A percentile compares a stretch with the other conserved stretches of the same genome.
These are phyloP conservation scores for Drosophila buzzatii DNA, from an alignment of 2,888 invertebrate genomes.

Conservation along the genomic window DNA sequence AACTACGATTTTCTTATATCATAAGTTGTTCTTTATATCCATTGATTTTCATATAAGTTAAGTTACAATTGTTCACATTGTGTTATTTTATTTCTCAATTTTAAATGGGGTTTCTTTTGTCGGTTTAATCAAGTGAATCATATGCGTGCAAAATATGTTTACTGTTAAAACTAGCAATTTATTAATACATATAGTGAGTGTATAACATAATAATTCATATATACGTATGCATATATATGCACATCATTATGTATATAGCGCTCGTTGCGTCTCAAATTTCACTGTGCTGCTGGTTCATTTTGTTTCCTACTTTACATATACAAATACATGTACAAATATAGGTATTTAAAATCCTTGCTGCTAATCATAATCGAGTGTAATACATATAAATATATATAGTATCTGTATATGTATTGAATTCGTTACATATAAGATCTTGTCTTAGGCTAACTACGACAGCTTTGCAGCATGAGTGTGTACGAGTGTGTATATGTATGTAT, in stretches of 20 bases:
- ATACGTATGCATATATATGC: constrained; percentile 26
- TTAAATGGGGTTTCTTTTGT: constrained; percentile 22
- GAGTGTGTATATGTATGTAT: constrained; percentile 12
- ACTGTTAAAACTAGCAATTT: constrained; percentile 66
- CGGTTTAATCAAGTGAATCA: constrained; percentile 38
- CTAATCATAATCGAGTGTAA: constrained; percentile 46
- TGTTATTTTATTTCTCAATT: constrained; percentile 18
- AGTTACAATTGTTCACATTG: constrained; percentile 64
- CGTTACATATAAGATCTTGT: constrained; percentile 20
- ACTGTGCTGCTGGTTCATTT: constrained; percentile 48
- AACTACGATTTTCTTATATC: constrained; percentile 11
- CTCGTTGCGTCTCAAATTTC: constrained; percentile 56
- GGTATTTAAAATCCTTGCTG: constrained; percentile 57
- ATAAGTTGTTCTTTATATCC: background rate
- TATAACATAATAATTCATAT: background rate
- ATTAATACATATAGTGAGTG: constrained; percentile 16
- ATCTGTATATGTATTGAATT: constrained; percentile 14
- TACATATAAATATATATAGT: constrained; percentile 29
- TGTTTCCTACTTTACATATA: constrained; percentile 22
- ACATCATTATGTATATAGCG: constrained; percentile 56
- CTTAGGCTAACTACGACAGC: constrained; percentile 61
- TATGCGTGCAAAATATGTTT: constrained; percentile 55
- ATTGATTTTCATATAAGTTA: constrained; percentile 44
- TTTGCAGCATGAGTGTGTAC: constrained; percentile 57
- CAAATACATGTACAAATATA: constrained; percentile 38